Evolutionary conservation across 2,113 vertebrate species (phyloP).

Genomic region (Manacus vitellinus): DNA sequence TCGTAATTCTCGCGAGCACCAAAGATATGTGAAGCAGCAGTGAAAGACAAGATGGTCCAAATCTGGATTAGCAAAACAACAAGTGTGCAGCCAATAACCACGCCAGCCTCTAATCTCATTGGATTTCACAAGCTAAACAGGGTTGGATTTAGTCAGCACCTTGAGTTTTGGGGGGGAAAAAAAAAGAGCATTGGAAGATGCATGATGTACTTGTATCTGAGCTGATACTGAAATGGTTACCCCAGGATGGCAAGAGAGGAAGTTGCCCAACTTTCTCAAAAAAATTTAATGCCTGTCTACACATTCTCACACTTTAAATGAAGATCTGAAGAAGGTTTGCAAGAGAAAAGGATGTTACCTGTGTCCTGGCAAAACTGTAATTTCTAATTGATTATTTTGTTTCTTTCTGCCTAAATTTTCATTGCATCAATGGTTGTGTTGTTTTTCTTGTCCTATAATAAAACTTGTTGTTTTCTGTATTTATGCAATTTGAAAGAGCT

Average conservation of each 20-base stretch:
- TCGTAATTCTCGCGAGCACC: neutral
- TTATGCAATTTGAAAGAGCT: neutral
- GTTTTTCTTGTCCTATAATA: neutral
- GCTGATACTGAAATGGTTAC: neutral
- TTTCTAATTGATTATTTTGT: neutral
- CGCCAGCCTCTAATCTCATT: constrained; percentile 19
- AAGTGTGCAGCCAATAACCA: constrained; percentile 45
- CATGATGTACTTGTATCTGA: neutral
- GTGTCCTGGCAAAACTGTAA: constrained; percentile 48
- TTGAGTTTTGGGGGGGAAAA: neutral
- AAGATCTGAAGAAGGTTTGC: constrained; percentile 16
- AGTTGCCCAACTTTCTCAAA: neutral
- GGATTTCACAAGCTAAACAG: constrained; percentile 63
- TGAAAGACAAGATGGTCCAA: constrained; percentile 23
- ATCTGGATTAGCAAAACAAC: neutral
- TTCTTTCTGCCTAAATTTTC: neutral
- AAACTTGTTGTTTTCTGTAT: neutral
- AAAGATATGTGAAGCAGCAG: neutral
- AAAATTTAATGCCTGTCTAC: neutral
- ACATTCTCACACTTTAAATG: neutral
- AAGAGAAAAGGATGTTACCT: constrained; percentile 59
- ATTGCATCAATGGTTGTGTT: neutral
- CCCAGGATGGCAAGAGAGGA: neutral
- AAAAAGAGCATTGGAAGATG: neutral
- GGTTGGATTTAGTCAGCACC: neutral